These are phyloP conservation scores for Tinamus guttatus DNA, from an alignment of 2,113 vertebrate species.

Conservation along the genomic window DNA sequence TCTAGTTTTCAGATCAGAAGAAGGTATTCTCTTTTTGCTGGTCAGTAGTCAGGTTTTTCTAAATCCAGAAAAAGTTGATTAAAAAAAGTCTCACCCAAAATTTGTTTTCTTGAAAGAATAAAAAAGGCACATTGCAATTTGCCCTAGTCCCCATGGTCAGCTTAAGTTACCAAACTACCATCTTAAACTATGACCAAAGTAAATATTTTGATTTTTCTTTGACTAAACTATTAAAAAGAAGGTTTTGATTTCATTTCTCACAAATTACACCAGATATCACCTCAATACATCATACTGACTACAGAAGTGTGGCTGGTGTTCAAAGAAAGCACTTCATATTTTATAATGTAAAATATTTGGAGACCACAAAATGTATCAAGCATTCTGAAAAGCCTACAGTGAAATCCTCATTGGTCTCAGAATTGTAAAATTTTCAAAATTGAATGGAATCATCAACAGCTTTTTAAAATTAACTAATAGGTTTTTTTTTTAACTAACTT, in stretches of 20 bases:
- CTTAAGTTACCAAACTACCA: background rate
- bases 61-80: background rate
- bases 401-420: slow-evolving; percentile 76
- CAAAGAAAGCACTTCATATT: slow-evolving; percentile 1
- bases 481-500: slow-evolving; percentile 75
- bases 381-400: slow-evolving; percentile 58
- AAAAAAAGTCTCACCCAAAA: no score
- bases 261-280: background rate
- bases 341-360: background rate
- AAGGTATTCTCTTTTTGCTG: slow-evolving; percentile 6
- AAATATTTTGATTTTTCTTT: background rate
- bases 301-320: background rate
- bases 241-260: background rate
- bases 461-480: slow-evolving; percentile 67
- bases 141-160: rapidly evolving
- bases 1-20: slow-evolving; percentile 43
- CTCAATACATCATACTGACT: slow-evolving; percentile 2
- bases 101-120: background rate
- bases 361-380: background rate
- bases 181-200: background rate
- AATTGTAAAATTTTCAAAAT: slow-evolving; percentile 75
- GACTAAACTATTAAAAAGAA: background rate
- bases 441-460: slow-evolving; percentile 73
- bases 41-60: background rate
- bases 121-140: background rate